Evolutionary conservation across 2,113 vertebrate genomes (phyloP).

Genomic region (Ascaphus truei): DNA sequence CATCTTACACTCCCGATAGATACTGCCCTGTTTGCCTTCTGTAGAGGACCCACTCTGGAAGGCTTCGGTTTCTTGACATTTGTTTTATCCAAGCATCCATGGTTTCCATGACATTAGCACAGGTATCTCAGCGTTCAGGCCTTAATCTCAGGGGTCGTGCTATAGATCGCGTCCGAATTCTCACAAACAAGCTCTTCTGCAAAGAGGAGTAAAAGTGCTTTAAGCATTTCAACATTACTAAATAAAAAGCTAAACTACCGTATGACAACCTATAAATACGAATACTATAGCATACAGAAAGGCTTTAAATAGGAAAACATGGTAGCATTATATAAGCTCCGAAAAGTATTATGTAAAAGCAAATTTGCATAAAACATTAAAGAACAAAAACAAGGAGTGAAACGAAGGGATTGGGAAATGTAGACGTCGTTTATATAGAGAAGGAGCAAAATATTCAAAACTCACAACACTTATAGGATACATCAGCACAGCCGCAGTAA

Average conservation of each 20-base stretch:
- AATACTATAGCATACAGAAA: background rate
- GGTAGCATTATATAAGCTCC: too few relatives aligned
- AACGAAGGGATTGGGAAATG: too few relatives aligned
- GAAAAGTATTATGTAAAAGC: too few relatives aligned
- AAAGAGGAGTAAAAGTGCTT: conserved; percentile 31
- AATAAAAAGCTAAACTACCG: conserved; percentile 24
- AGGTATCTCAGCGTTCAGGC: conserved; percentile 62
- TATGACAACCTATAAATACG: background rate
- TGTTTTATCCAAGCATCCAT: background rate
- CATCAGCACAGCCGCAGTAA: too few relatives aligned
- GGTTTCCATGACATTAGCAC: background rate
- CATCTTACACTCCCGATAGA: background rate
- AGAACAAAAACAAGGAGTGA: too few relatives aligned
- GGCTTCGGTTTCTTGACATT: background rate
- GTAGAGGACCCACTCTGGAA: background rate
- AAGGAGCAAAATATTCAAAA: too few relatives aligned
- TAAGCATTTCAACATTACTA: conserved; percentile 5
- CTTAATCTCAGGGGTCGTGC: conserved; percentile 84
- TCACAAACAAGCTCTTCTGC: conserved; percentile 89
- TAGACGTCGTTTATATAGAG: too few relatives aligned
- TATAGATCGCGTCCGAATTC: conserved; percentile 85
- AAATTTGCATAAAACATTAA: too few relatives aligned
- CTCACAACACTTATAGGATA: too few relatives aligned
- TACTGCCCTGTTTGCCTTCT: background rate
- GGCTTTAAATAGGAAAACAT: too few relatives aligned